These are phyloP conservation scores for Pungitius pungitius DNA, from an alignment of 2,113 vertebrate genomes.

Conservation along the genomic window DNA sequence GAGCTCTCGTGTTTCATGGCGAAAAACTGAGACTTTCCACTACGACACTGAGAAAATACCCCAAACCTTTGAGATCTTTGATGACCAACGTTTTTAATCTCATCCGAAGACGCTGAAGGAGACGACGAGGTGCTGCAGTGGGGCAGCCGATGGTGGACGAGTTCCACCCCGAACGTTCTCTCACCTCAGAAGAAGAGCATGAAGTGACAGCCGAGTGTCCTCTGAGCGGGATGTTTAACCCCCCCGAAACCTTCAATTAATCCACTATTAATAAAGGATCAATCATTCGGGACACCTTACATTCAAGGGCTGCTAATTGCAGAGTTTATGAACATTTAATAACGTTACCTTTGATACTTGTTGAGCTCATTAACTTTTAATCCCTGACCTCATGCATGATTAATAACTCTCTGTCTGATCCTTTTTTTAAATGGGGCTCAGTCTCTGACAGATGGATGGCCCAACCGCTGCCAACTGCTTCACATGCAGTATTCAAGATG, in stretches of 20 bases:
- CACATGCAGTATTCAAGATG: slow-evolving; percentile 51
- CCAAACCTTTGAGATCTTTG: background rate
- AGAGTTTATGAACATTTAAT: slow-evolving; percentile 58
- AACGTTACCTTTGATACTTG: slow-evolving; percentile 55
- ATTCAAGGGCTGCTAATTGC: slow-evolving; percentile 13
- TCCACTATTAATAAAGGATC: slow-evolving; percentile 28
- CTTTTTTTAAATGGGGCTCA: slow-evolving; percentile 27
- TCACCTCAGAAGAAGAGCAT: background rate
- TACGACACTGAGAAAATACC: background rate
- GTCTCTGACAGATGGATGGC: slow-evolving; percentile 60
- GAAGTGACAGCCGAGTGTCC: background rate
- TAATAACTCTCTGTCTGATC: slow-evolving; percentile 62
- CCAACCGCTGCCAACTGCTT: slow-evolving; percentile 67
- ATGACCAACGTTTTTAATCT: background rate
- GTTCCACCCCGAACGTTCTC: background rate
- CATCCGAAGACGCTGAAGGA: background rate
- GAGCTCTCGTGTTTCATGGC: background rate
- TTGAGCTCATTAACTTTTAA: slow-evolving; percentile 67
- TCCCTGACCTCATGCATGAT: slow-evolving; percentile 66
- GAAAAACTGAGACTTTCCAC: background rate
- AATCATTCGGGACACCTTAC: slow-evolving; percentile 22
- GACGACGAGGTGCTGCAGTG: background rate
- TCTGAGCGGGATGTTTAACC: slow-evolving; percentile 22
- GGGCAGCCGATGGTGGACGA: background rate
- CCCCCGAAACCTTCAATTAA: slow-evolving; percentile 11